Conservation (phyloP, 2,888 invertebrate species). For the Synanthedon andrenaeformis region DNA sequence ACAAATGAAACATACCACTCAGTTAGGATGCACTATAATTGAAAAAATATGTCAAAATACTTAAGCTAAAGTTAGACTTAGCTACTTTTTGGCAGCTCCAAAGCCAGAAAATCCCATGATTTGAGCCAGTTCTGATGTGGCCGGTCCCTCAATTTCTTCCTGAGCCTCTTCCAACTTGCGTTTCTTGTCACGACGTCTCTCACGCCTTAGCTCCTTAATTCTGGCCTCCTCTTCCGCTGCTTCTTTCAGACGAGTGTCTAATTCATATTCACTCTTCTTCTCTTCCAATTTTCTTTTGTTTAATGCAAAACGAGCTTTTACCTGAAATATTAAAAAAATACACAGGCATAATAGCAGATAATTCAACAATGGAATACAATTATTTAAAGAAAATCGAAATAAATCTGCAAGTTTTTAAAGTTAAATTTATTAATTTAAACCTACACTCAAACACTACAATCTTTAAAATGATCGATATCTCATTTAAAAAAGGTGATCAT, state of each 20-base stretch:
- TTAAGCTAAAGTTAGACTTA: too few relatives aligned
- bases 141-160: conserved; percentile 55
- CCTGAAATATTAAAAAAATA: conserved; percentile 35
- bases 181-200: conserved; percentile 90
- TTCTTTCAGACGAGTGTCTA: conserved; percentile 90
- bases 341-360: background rate
- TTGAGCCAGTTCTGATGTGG: conserved; percentile 81
- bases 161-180: conserved; percentile 80
- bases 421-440: too few relatives aligned
- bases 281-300: conserved; percentile 96
- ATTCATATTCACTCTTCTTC: conserved; percentile 95
- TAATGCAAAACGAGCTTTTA: conserved; percentile 89
- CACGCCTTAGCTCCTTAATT: conserved; percentile 87
- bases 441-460: too few relatives aligned
- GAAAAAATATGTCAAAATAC: too few relatives aligned
- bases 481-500: too few relatives aligned
- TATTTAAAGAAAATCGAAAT: too few relatives aligned
- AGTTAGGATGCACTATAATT: too few relatives aligned
- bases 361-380: too few relatives aligned
- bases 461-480: too few relatives aligned
- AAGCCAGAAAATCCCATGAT: conserved; percentile 98
- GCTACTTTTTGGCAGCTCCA: conserved; percentile 82
- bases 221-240: conserved; percentile 97
- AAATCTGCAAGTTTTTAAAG: too few relatives aligned
- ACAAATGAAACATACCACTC: too few relatives aligned